These are phyloP conservation scores for Coregonus suidteri DNA, from an alignment of 2,797 vertebrate species.

Conservation along the genomic window DNA sequence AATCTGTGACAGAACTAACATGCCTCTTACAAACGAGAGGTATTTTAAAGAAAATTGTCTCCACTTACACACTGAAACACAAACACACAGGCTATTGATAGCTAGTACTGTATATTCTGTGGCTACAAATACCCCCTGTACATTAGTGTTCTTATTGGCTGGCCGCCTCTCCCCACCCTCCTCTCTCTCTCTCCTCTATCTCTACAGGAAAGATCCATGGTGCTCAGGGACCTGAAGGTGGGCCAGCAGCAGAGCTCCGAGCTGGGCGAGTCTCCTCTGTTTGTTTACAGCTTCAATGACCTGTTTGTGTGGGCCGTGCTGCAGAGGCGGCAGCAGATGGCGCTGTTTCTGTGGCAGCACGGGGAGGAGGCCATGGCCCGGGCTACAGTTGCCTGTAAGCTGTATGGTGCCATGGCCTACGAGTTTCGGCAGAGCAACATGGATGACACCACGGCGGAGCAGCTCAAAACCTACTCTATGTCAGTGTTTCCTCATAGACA, in stretches of 20 bases:
- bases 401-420: constrained; percentile 90
- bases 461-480: constrained; percentile 89
- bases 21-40: background rate
- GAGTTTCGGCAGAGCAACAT: constrained; percentile 89
- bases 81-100: background rate
- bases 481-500: constrained; percentile 64
- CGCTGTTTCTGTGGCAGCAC: constrained; percentile 96
- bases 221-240: constrained; percentile 63
- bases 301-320: constrained; percentile 97
- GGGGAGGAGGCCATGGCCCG: constrained; percentile 91
- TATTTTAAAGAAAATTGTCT: background rate
- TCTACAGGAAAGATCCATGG: constrained; percentile 75
- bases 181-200: background rate
- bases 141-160: background rate
- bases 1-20: background rate
- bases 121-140: background rate
- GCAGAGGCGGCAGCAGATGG: constrained; percentile 95
- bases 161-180: background rate
- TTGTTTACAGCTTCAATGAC: constrained; percentile 89
- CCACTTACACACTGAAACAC: background rate
- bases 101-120: background rate
- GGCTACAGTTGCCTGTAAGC: constrained; percentile 90
- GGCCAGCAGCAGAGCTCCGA: constrained; percentile 61
- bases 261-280: constrained; percentile 61
- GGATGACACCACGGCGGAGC: constrained; percentile 87